Conservation (phyloP, 2,888 invertebrate genomes). For the Opisthograptis luteolata region DNA sequence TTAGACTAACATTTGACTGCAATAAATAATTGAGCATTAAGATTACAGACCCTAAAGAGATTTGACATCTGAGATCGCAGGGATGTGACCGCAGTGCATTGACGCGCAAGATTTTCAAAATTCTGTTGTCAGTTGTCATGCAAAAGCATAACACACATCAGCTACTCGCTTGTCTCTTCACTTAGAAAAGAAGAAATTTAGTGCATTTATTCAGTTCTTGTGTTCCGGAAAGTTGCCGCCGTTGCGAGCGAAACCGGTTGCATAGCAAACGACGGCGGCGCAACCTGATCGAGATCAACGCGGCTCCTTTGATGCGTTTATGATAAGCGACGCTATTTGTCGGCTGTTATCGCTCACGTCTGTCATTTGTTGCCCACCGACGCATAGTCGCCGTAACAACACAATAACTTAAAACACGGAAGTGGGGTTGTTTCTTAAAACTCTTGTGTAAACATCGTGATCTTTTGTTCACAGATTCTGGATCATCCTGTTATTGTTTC, state of each 20-base stretch:
- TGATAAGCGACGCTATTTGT: slow-evolving; percentile 57
- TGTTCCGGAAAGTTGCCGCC: not conserved
- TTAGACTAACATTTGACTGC: too few relatives aligned
- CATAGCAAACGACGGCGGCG: slow-evolving; percentile 22
- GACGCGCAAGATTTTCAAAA: too few relatives aligned
- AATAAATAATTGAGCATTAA: too few relatives aligned
- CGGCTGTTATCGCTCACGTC: slow-evolving; percentile 53
- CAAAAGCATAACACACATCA: too few relatives aligned
- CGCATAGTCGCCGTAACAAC: slow-evolving; percentile 3
- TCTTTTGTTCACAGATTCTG: slow-evolving; percentile 1
- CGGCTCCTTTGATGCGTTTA: slow-evolving; percentile 56
- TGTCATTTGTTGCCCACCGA: slow-evolving; percentile 37
- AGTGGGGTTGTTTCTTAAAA: slow-evolving; percentile 2
- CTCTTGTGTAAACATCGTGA: not conserved
- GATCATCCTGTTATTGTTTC: not conserved
- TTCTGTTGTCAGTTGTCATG: too few relatives aligned
- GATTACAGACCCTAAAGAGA: too few relatives aligned
- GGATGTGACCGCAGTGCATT: too few relatives aligned
- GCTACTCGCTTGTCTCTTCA: too few relatives aligned
- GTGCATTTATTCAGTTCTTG: not conserved
- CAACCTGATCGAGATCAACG: slow-evolving; percentile 44
- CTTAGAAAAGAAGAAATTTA: too few relatives aligned
- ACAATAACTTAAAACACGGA: slow-evolving; percentile 1
- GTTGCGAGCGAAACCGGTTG: slow-evolving; percentile 20
- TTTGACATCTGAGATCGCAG: too few relatives aligned